Conservation (phyloP, 1,140 invertebrate genomes). For the Lysiphlebus fabarum region DNA sequence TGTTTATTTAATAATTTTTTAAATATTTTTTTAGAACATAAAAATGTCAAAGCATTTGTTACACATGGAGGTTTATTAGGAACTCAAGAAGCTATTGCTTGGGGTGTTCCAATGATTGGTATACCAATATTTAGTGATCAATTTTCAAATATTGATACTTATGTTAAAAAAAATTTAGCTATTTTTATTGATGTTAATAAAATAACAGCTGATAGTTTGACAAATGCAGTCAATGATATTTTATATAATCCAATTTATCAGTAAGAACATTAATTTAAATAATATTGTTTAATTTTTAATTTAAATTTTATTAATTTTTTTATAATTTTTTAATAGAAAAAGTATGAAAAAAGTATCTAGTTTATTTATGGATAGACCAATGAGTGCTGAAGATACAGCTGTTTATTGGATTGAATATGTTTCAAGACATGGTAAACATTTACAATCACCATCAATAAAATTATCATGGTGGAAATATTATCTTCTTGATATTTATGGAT, state of each 20-base stretch:
- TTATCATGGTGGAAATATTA: constrained; percentile 14
- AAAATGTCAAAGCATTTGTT: constrained; percentile 45
- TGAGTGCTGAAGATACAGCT: constrained; percentile 54
- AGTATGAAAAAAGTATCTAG: constrained; percentile 25
- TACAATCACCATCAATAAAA: constrained; percentile 34
- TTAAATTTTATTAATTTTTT: constrained; percentile 8
- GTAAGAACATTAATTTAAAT: constrained; percentile 10
- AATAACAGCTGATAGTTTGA: constrained; percentile 25
- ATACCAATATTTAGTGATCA: constrained; percentile 40
- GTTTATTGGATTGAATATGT: constrained; percentile 60
- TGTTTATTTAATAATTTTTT: no score
- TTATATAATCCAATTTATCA: constrained; percentile 27
- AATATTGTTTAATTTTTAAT: background rate
- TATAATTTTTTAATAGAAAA: no score
- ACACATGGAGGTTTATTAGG: constrained; percentile 53
- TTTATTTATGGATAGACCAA: constrained; percentile 48
- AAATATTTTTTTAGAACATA: constrained; percentile 34
- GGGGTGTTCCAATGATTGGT: constrained; percentile 48
- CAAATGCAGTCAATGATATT: constrained; percentile 25
- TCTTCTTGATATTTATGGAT: background rate
- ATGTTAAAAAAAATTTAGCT: constrained; percentile 23
- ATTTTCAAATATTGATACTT: constrained; percentile 19
- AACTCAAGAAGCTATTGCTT: constrained; percentile 45
- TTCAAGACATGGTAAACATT: constrained; percentile 44
- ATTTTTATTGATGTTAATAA: constrained; percentile 23